Conservation (phyloP, 2,113 vertebrate species). For the Cyanistes caeruleus region DNA sequence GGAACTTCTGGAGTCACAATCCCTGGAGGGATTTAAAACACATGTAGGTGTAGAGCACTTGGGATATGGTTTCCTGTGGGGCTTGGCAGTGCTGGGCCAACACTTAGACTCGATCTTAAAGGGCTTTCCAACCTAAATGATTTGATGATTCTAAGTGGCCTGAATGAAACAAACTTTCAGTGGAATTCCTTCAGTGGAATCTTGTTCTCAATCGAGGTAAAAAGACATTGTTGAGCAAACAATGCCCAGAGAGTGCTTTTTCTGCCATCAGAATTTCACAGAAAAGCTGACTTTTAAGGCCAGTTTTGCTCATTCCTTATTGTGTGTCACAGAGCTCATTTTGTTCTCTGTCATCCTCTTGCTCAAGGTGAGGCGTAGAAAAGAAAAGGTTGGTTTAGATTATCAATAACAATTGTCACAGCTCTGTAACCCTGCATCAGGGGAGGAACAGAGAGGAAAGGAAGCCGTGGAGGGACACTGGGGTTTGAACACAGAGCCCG, state of each 20-base stretch:
- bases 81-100: background rate
- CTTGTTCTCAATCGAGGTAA: background rate
- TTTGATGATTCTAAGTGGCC: background rate
- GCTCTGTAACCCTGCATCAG: background rate
- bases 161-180: background rate
- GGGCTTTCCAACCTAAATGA: background rate
- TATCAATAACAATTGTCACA: conserved; percentile 37
- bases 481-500: conserved; percentile 38
- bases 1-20: background rate
- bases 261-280: background rate
- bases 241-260: background rate
- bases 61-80: background rate
- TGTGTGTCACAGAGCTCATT: background rate
- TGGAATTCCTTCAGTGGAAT: background rate
- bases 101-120: background rate
- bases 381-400: conserved; percentile 28
- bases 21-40: background rate
- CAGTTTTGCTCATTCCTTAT: background rate
- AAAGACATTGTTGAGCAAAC: background rate
- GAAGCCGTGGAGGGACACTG: background rate
- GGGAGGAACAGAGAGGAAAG: background rate
- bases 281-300: background rate
- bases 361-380: background rate
- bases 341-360: background rate
- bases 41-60: background rate